A percentile compares a stretch with the other conserved stretches of the same genome.
These are phyloP conservation scores for Choristoneura fumiferana DNA, from an alignment of 1,140 invertebrate genomes.

Conservation along the genomic window DNA sequence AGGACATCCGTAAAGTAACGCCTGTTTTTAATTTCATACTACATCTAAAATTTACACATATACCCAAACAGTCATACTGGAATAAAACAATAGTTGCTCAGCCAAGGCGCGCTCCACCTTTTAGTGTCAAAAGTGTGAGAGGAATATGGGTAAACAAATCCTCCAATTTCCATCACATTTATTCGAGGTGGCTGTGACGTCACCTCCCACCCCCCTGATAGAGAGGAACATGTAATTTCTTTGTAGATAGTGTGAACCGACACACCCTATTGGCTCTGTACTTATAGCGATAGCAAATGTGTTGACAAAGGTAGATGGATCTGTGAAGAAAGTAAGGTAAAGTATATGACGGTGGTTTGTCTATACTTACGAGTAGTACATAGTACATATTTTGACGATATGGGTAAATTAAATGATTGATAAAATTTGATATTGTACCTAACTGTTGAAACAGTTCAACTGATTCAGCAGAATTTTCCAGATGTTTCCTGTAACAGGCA, in stretches of 20 bases:
- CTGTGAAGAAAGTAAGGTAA: not conserved
- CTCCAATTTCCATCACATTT: slow-evolving; percentile 77
- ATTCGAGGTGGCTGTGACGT: slow-evolving; percentile 68
- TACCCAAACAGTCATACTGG: not conserved
- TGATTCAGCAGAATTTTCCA: too few species aligned
- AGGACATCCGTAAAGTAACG: too few species aligned
- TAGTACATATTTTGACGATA: too few species aligned
- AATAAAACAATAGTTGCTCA: slow-evolving; percentile 18
- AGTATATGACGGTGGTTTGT: too few species aligned
- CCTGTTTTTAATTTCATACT: too few species aligned
- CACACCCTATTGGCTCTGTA: slow-evolving; percentile 64
- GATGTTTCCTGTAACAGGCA: too few species aligned
- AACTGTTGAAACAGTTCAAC: too few species aligned
- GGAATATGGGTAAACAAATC: slow-evolving; percentile 77
- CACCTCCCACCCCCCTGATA: slow-evolving; percentile 46
- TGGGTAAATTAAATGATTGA: too few species aligned
- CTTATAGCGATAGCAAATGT: slow-evolving; percentile 58
- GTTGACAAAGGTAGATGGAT: slow-evolving; percentile 41
- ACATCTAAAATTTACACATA: not conserved
- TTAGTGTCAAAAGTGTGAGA: slow-evolving; percentile 75
- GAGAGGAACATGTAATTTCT: slow-evolving; percentile 68
- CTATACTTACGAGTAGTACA: too few species aligned
- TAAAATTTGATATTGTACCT: too few species aligned
- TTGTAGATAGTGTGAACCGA: slow-evolving; percentile 70
- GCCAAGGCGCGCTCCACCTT: slow-evolving; percentile 45